Conservation (phyloP, 2,888 invertebrate species). For the Trichacis sp. region DNA sequence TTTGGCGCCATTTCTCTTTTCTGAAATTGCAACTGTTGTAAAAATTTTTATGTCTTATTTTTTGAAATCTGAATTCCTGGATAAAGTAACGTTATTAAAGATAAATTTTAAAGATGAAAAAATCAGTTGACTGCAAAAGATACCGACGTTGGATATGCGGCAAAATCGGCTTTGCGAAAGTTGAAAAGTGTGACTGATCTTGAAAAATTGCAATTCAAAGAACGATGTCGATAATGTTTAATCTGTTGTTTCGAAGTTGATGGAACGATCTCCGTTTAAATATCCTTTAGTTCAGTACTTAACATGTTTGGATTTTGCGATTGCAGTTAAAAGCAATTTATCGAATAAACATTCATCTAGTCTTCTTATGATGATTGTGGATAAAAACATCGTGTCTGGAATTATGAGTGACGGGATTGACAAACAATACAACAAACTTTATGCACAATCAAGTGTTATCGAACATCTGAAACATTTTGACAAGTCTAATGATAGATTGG, state of each 20-base stretch:
- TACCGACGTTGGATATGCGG: neutral
- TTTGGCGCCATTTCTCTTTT: constrained; percentile 31
- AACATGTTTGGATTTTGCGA: constrained; percentile 15
- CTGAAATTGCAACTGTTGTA: constrained; percentile 2
- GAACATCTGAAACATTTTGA: too few species aligned
- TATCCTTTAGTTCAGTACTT: constrained; percentile 15
- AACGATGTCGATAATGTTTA: constrained; percentile 14
- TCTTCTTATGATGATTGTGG: too few species aligned
- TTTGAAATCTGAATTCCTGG: constrained; percentile 13
- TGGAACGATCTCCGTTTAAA: constrained; percentile 17
- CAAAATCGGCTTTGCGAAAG: constrained; percentile 17
- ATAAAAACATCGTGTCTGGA: too few species aligned
- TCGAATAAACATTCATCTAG: constrained; percentile 12
- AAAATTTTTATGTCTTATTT: constrained; percentile 19
- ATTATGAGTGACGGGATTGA: neutral
- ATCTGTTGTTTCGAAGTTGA: constrained; percentile 12
- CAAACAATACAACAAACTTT: too few species aligned
- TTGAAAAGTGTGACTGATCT: constrained; percentile 6
- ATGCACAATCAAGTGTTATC: too few species aligned
- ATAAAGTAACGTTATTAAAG: neutral
- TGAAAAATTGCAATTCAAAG: too few species aligned
- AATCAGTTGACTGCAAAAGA: constrained; percentile 15
- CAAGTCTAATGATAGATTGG: too few species aligned
- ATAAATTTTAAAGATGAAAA: constrained; percentile 6
- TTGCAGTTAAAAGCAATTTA: too few species aligned